phyloP scores from a whole-genome alignment of 2,113 vertebrate species.

The Conger conger region DNA sequence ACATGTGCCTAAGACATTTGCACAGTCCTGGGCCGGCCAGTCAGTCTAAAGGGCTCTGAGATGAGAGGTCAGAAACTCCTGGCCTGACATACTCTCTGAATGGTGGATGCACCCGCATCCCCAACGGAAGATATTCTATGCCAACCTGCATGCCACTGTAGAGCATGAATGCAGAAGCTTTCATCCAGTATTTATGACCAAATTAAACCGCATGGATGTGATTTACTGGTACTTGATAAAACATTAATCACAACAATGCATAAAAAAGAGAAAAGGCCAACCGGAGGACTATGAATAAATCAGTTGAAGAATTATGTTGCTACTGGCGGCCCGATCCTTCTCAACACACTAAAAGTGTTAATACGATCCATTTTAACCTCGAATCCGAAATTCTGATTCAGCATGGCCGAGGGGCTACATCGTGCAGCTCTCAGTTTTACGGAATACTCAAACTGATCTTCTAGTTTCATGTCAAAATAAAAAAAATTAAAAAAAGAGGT shows the following conservation, averaged over 20 bases:
- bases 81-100: background rate
- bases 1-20: too few relatives aligned
- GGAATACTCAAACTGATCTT: too few relatives aligned
- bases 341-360: background rate
- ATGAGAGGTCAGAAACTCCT: background rate
- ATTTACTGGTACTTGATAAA: background rate
- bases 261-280: background rate
- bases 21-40: too few relatives aligned
- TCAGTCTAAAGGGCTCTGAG: too few relatives aligned
- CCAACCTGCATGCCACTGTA: background rate
- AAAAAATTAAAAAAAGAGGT: too few relatives aligned
- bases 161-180: background rate
- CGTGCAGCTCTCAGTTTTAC: too few relatives aligned
- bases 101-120: background rate
- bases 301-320: background rate
- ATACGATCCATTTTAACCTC: background rate
- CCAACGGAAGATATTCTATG: background rate
- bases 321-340: background rate
- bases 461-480: too few relatives aligned
- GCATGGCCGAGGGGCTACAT: too few relatives aligned
- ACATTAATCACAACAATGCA: background rate
- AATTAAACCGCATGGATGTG: background rate
- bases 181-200: conserved; percentile 6
- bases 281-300: conserved; percentile 8
- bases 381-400: too few relatives aligned